Evolutionary conservation across 2,797 vertebrate species (phyloP).

Genomic region (Poeciliopsis paucimaculata): DNA sequence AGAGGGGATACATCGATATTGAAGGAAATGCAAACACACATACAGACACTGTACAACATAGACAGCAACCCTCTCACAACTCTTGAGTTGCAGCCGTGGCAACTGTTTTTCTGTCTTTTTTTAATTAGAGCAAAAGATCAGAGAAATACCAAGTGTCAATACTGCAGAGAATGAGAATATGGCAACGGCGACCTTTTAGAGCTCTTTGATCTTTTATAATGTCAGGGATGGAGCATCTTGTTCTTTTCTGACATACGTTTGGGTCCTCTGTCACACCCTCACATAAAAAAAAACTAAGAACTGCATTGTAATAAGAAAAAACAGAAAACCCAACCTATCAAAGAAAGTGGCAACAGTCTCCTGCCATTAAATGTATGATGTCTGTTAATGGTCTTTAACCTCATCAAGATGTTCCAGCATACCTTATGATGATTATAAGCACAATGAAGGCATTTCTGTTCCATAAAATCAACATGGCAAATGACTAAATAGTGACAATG

Average conservation of each 20-base stretch:
- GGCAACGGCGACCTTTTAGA: slow-evolving; percentile 81
- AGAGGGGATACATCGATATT: slow-evolving; percentile 3
- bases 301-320: slow-evolving; percentile 54
- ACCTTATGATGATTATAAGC: background rate
- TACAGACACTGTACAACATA: slow-evolving; percentile 13
- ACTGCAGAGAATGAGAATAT: slow-evolving; percentile 76
- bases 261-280: slow-evolving; percentile 62
- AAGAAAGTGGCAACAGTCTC: background rate
- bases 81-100: slow-evolving; percentile 59
- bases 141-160: slow-evolving; percentile 85
- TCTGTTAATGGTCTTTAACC: background rate
- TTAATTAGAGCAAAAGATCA: slow-evolving; percentile 85
- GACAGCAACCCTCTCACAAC: slow-evolving; percentile 30
- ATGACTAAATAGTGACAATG: background rate
- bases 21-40: slow-evolving; percentile 21
- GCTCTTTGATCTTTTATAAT: slow-evolving; percentile 82
- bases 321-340: background rate
- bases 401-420: background rate
- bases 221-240: slow-evolving; percentile 76
- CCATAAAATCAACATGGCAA: background rate
- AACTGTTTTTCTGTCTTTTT: slow-evolving; percentile 79
- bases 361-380: background rate
- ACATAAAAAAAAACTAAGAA: slow-evolving; percentile 61
- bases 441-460: background rate
- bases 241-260: slow-evolving; percentile 61